Conservation (phyloP, 2,113 vertebrate species). For the Hemiscyllium ocellatum region DNA sequence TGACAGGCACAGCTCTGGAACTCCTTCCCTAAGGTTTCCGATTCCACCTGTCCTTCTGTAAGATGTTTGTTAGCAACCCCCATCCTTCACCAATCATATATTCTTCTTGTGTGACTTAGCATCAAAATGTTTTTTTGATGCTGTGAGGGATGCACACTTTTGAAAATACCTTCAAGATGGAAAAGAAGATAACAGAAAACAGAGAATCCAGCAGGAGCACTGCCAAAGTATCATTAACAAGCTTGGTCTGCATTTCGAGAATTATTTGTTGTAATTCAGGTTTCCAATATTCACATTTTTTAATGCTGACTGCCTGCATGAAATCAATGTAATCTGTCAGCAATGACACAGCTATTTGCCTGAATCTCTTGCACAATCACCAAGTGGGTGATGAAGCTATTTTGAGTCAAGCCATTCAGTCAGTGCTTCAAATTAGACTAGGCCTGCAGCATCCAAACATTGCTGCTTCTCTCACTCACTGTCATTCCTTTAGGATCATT, state of each 20-base stretch:
- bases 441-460: neutral
- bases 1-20: neutral
- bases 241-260: neutral
- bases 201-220: neutral
- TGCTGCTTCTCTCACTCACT: neutral
- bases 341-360: neutral
- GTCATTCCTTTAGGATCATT: neutral
- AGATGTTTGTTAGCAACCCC: neutral
- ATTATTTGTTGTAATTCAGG: neutral
- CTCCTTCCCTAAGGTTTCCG: neutral
- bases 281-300: neutral
- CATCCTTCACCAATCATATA: neutral
- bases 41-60: neutral
- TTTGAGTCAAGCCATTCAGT: constrained; percentile 1
- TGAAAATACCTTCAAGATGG: neutral
- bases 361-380: neutral
- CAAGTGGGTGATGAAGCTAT: neutral
- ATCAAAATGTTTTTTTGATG: no score
- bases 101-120: neutral
- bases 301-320: neutral
- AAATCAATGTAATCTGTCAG: neutral
- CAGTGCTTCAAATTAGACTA: neutral
- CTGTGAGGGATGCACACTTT: no score
- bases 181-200: neutral
- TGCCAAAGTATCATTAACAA: neutral